phyloP scores from a whole-genome alignment of 2,888 invertebrate genomes.

The Pecten maximus region DNA sequence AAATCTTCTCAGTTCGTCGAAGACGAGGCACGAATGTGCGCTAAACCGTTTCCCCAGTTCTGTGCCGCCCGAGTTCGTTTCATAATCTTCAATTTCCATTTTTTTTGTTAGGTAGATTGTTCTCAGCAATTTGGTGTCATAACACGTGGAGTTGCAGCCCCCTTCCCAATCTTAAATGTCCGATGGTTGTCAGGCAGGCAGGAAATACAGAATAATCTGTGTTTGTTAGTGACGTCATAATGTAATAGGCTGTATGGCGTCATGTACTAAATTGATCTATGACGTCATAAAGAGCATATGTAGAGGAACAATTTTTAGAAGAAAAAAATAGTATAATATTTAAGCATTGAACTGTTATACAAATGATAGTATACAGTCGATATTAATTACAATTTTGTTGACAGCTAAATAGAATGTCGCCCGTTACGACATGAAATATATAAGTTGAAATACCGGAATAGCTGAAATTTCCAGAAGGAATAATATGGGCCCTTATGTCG shows the following conservation, averaged over 20 bases:
- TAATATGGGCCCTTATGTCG: no score
- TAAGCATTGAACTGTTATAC: no score
- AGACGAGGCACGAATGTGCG: constrained; percentile 91
- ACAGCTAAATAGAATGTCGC: no score
- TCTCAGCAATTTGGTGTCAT: not conserved
- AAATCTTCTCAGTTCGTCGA: constrained; percentile 91
- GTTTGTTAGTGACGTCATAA: not conserved
- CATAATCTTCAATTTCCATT: not conserved
- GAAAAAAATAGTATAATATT: no score
- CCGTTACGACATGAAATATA: no score
- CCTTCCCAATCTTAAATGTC: not conserved
- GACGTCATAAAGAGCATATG: not conserved
- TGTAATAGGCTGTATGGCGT: not conserved
- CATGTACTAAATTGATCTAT: not conserved
- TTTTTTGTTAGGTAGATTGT: not conserved
- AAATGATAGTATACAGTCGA: no score
- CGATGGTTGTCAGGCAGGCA: not conserved
- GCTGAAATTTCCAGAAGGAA: no score
- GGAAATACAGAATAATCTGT: not conserved
- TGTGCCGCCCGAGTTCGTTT: not conserved
- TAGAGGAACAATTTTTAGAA: no score
- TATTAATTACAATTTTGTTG: no score
- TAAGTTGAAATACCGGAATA: no score
- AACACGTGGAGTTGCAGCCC: not conserved
- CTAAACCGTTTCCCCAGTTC: constrained; percentile 88